Conservation (phyloP, 1,140 invertebrate species). For the Diabrotica undecimpunctata region DNA sequence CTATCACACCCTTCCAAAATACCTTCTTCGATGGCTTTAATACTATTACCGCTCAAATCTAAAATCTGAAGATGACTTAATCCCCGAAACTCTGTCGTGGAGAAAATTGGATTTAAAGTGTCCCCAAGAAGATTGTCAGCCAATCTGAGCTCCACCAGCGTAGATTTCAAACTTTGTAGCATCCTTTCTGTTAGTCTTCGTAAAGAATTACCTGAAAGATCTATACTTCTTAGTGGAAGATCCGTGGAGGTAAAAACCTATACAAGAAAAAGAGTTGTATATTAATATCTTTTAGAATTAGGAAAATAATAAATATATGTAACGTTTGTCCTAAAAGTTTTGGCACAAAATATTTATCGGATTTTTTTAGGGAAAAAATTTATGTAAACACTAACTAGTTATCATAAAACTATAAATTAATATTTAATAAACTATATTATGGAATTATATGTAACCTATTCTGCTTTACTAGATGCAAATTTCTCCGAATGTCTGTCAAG, state of each 20-base stretch:
- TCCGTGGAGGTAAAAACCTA: conserved; percentile 59
- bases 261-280: conserved; percentile 1
- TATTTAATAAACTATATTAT: too few relatives aligned
- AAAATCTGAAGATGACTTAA: conserved; percentile 66
- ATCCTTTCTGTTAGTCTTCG: conserved; percentile 73
- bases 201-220: conserved; percentile 79
- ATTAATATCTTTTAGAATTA: neutral
- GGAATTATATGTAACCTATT: too few relatives aligned
- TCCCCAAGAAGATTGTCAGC: conserved; percentile 82
- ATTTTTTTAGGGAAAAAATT: too few relatives aligned
- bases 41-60: conserved; percentile 74
- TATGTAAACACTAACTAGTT: too few relatives aligned
- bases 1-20: conserved; percentile 77
- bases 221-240: conserved; percentile 67
- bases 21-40: conserved; percentile 78
- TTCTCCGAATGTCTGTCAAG: too few relatives aligned
- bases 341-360: too few relatives aligned
- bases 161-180: conserved; percentile 61
- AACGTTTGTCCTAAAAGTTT: too few relatives aligned
- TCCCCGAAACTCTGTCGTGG: conserved; percentile 77
- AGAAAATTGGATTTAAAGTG: conserved; percentile 85
- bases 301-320: neutral
- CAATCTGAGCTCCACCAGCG: conserved; percentile 68
- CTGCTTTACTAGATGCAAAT: too few relatives aligned
- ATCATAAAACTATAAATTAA: too few relatives aligned